A percentile compares a stretch with the other conserved stretches of the same genome.
Evolutionary conservation across 1,140 invertebrate genomes (phyloP).

Genomic region (Tachypleus tridentatus): DNA sequence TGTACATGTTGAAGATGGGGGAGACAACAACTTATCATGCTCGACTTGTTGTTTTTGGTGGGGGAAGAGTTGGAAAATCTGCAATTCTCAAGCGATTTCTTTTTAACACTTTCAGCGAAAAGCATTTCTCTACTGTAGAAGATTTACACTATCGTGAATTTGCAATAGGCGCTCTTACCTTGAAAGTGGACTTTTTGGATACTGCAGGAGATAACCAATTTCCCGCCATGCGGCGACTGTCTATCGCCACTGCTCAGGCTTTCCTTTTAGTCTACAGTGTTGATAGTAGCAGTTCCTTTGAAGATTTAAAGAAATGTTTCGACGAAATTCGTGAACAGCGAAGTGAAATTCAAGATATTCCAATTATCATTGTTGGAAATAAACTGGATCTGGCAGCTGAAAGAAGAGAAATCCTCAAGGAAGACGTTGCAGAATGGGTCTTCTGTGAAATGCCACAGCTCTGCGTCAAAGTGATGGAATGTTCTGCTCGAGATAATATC

Average conservation of each 20-base stretch:
- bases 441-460: constrained; percentile 52
- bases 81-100: constrained; percentile 73
- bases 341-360: constrained; percentile 62
- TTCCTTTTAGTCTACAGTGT: constrained; percentile 74
- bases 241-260: constrained; percentile 76
- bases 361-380: constrained; percentile 73
- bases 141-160: constrained; percentile 79
- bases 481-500: constrained; percentile 61
- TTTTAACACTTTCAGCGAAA: constrained; percentile 67
- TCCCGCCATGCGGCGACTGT: constrained; percentile 69
- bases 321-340: constrained; percentile 69
- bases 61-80: constrained; percentile 74
- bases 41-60: constrained; percentile 68
- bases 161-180: constrained; percentile 50
- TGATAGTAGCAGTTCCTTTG: constrained; percentile 58
- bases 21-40: constrained; percentile 58
- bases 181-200: constrained; percentile 65
- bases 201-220: constrained; percentile 78
- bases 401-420: constrained; percentile 43
- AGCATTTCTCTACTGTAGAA: constrained; percentile 77
- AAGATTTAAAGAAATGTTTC: constrained; percentile 63
- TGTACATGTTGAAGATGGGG: constrained; percentile 35
- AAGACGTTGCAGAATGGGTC: constrained; percentile 67
- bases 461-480: constrained; percentile 47
- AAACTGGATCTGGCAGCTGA: constrained; percentile 55